phyloP scores from a whole-genome alignment of 2,113 vertebrate genomes.

The Cisticola juncidis region DNA sequence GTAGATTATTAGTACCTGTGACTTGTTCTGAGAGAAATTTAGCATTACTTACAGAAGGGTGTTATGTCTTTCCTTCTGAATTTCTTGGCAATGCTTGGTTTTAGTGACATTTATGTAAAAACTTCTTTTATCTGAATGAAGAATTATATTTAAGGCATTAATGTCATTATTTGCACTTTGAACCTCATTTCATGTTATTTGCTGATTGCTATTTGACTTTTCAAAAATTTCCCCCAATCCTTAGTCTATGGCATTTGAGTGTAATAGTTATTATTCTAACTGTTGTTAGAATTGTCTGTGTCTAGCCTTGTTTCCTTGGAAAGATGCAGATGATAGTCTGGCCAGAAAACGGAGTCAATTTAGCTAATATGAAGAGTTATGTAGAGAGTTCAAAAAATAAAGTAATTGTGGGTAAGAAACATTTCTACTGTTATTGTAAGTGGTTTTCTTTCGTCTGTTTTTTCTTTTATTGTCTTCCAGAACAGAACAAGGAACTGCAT shows the following conservation, averaged over 20 bases:
- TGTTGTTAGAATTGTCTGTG: neutral
- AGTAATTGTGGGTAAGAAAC: neutral
- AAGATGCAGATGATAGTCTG: neutral
- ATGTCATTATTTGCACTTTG: neutral
- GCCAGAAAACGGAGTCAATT: neutral
- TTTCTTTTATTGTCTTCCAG: neutral
- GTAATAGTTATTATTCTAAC: neutral
- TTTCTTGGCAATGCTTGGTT: neutral
- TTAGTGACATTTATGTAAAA: neutral
- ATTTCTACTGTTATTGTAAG: neutral
- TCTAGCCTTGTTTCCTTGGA: neutral
- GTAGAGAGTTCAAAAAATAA: neutral
- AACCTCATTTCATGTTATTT: neutral
- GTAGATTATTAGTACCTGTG: neutral
- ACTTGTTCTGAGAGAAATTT: neutral
- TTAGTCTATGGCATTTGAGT: neutral
- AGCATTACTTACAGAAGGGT: neutral
- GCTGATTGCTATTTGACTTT: neutral
- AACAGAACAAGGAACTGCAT: neutral
- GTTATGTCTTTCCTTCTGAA: neutral
- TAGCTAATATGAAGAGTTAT: neutral
- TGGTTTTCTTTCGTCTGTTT: neutral
- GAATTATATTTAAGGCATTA: neutral
- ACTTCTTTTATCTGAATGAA: neutral
- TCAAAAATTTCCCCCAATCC: neutral